Percentiles rank a stretch among this genome's conserved stretches.
Conservation (phyloP, 2,888 invertebrate genomes). For the Incurvaria masculella region DNA sequence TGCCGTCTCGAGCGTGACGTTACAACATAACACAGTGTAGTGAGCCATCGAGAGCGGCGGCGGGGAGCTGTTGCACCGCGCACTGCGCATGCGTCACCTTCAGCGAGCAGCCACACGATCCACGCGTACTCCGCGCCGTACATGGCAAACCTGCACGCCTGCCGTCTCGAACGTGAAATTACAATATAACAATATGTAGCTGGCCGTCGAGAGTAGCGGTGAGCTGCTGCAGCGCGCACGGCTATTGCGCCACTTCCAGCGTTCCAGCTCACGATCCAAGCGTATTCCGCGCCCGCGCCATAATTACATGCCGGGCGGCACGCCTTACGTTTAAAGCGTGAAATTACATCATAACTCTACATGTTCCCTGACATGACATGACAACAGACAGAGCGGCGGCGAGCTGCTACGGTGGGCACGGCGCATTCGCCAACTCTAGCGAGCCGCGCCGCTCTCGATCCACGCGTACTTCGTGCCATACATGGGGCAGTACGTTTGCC, state of each 20-base stretch:
- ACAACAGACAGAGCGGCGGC: slow-evolving; percentile 72
- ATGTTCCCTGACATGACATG: no score
- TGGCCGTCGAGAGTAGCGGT: no score
- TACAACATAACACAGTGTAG: no score
- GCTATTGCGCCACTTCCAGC: no score
- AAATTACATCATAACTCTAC: no score
- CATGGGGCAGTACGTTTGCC: slow-evolving; percentile 78
- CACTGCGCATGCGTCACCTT: slow-evolving; percentile 62
- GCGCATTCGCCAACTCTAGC: slow-evolving; percentile 51
- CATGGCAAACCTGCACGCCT: slow-evolving; percentile 82
- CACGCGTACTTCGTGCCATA: slow-evolving; percentile 88
- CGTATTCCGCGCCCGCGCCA: no score
- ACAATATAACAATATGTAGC: no score
- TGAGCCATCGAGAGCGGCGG: no score
- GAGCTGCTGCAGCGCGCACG: no score
- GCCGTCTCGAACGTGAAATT: slow-evolving; percentile 15
- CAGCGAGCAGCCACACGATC: slow-evolving; percentile 70
- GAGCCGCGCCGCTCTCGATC: slow-evolving; percentile 75
- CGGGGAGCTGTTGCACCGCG: slow-evolving; percentile 58
- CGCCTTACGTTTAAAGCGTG: no score
- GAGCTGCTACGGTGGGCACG: slow-evolving; percentile 63
- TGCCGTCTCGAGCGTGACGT: slow-evolving; percentile 28
- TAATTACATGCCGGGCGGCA: no score
- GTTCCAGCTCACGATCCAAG: no score
- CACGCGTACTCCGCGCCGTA: slow-evolving; percentile 88